phyloP scores from a whole-genome alignment of 2,797 vertebrate species.

The Potorous gilbertii region DNA sequence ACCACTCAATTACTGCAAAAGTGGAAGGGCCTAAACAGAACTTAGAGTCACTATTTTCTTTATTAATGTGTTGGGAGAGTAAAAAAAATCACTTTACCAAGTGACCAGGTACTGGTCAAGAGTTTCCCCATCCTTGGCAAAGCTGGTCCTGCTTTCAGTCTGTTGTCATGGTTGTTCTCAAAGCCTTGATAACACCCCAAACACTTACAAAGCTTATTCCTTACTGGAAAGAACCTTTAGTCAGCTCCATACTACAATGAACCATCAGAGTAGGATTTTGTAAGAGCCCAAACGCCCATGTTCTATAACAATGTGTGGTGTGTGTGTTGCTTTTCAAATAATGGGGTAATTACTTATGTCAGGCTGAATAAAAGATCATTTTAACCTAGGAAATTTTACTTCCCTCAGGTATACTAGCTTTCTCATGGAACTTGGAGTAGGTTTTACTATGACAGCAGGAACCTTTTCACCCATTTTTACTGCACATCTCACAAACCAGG shows the following conservation, averaged over 20 bases:
- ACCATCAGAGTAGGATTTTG: neutral
- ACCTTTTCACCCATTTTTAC: conserved; percentile 87
- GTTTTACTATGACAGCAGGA: conserved; percentile 88
- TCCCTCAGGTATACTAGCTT: conserved; percentile 87
- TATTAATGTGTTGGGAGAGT: neutral
- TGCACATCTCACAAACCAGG: conserved; percentile 88
- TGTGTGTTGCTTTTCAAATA: neutral
- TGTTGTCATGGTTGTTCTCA: neutral
- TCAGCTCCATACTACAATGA: neutral
- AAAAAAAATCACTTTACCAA: neutral
- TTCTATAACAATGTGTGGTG: neutral
- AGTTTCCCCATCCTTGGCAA: neutral
- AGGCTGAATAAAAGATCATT: neutral
- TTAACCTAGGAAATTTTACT: neutral
- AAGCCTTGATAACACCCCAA: neutral
- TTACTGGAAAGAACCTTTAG: neutral
- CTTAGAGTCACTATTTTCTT: neutral
- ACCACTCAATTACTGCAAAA: neutral
- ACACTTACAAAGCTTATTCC: neutral
- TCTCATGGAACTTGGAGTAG: conserved; percentile 90
- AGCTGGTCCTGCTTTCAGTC: neutral
- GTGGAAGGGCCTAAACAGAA: neutral
- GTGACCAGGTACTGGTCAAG: neutral
- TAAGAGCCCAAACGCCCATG: neutral
- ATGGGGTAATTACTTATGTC: neutral